Evolutionary conservation across 92 coral and sea anemone genomes (phyloP).

Genomic region (Diadumene lineata): DNA sequence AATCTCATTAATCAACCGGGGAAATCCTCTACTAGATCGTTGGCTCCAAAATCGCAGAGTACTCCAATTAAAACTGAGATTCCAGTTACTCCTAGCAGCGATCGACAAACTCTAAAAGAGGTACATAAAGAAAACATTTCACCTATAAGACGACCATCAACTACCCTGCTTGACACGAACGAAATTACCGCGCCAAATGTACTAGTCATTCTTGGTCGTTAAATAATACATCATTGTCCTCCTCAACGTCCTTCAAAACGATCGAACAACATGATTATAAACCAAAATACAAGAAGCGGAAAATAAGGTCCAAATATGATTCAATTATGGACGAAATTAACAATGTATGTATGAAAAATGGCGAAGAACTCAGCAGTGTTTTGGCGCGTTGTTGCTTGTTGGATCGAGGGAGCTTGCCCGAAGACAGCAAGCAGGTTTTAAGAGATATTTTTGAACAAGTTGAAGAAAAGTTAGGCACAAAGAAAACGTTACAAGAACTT

Average conservation of each 20-base stretch:
- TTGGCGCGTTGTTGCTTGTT: conserved; percentile 27
- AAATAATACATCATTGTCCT: background rate
- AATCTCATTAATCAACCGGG: conserved; percentile 9
- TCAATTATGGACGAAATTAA: conserved; percentile 9
- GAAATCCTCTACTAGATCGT: background rate
- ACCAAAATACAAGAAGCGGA: conserved; percentile 12
- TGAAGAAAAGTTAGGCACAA: conserved; percentile 4
- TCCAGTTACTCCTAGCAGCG: background rate
- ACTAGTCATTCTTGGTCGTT: background rate
- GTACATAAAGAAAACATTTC: background rate
- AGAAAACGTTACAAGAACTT: background rate
- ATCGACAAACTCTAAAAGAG: background rate
- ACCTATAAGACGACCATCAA: background rate
- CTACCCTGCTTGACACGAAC: too few relatives aligned
- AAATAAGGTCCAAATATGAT: conserved; percentile 12
- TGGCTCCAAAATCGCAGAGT: background rate
- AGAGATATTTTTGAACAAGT: background rate
- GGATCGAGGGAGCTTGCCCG: background rate
- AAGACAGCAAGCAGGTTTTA: conserved; percentile 5
- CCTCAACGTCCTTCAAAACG: conserved; percentile 6
- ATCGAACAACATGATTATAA: conserved; percentile 2
- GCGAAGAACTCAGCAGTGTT: conserved; percentile 18
- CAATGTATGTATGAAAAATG: background rate
- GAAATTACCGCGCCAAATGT: background rate
- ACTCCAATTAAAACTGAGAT: background rate